A percentile compares a stretch with the other conserved stretches of the same genome.
Evolutionary conservation across 2,113 vertebrate species (phyloP).

Genomic region (Dromaius novaehollandiae): DNA sequence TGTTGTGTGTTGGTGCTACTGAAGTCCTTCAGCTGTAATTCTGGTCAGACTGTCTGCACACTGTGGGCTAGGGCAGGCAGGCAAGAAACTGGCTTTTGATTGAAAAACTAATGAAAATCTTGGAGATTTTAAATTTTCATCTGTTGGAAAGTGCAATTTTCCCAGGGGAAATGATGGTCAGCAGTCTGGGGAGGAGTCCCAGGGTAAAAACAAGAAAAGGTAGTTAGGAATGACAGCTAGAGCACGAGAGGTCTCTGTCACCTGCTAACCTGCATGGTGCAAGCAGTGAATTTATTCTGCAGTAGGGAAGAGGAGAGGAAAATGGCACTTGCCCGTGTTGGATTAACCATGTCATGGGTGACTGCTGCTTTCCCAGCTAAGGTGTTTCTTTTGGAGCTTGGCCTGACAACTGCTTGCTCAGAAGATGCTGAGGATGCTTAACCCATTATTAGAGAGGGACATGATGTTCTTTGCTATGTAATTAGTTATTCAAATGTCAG

Average conservation of each 20-base stretch:
- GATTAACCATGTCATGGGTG: background rate
- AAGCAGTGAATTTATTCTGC: background rate
- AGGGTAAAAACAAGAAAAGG: background rate
- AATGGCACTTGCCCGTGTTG: background rate
- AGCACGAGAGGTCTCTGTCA: background rate
- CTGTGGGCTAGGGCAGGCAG: background rate
- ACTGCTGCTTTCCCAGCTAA: background rate
- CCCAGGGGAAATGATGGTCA: background rate
- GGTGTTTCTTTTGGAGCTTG: background rate
- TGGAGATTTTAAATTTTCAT: background rate
- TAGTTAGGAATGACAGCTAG: background rate
- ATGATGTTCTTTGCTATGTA: accelerated
- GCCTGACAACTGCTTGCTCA: background rate
- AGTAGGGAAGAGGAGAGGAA: too few relatives aligned
- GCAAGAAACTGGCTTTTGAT: background rate
- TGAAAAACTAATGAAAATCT: background rate
- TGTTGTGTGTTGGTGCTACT: background rate
- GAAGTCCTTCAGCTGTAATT: accelerated
- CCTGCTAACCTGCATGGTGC: accelerated
- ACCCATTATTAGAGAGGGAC: background rate
- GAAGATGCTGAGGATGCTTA: background rate
- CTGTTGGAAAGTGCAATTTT: background rate
- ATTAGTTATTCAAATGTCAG: background rate
- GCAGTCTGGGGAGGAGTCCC: background rate
- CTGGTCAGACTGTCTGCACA: accelerated